Conservation (phyloP, 2,797 vertebrate species). For the Gymnothorax reevesii region DNA sequence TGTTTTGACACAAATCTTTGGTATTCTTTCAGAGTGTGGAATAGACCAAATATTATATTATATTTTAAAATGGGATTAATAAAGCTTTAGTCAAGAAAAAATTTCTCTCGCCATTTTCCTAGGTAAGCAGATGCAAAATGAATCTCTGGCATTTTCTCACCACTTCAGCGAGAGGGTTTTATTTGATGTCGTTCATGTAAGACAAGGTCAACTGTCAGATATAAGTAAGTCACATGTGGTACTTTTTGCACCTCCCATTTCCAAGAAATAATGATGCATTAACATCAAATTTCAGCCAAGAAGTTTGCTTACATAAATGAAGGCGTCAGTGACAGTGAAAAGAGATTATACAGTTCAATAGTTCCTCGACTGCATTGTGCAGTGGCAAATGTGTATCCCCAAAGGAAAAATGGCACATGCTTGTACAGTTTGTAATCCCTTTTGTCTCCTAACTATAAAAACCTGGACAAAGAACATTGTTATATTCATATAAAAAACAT, state of each 20-base stretch:
- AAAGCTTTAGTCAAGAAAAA: slow-evolving; percentile 30
- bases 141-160: slow-evolving; percentile 70
- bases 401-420: slow-evolving; percentile 71
- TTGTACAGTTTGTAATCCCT: slow-evolving; percentile 66
- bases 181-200: slow-evolving; percentile 80
- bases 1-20: not conserved
- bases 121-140: slow-evolving; percentile 54
- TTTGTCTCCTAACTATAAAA: slow-evolving; percentile 37
- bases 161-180: slow-evolving; percentile 66
- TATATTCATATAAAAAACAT: slow-evolving; percentile 5
- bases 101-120: slow-evolving; percentile 59
- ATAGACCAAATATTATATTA: not conserved
- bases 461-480: slow-evolving; percentile 57
- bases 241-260: slow-evolving; percentile 75
- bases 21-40: not conserved
- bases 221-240: slow-evolving; percentile 70
- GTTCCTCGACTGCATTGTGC: slow-evolving; percentile 68
- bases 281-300: slow-evolving; percentile 75
- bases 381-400: slow-evolving; percentile 60
- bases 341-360: slow-evolving; percentile 76
- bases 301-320: slow-evolving; percentile 72
- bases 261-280: slow-evolving; percentile 79
- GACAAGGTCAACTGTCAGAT: slow-evolving; percentile 79
- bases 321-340: slow-evolving; percentile 69
- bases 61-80: slow-evolving; percentile 16